Evolutionary conservation across 2,797 vertebrate genomes (phyloP).

Genomic region (Brachymystax lenok): DNA sequence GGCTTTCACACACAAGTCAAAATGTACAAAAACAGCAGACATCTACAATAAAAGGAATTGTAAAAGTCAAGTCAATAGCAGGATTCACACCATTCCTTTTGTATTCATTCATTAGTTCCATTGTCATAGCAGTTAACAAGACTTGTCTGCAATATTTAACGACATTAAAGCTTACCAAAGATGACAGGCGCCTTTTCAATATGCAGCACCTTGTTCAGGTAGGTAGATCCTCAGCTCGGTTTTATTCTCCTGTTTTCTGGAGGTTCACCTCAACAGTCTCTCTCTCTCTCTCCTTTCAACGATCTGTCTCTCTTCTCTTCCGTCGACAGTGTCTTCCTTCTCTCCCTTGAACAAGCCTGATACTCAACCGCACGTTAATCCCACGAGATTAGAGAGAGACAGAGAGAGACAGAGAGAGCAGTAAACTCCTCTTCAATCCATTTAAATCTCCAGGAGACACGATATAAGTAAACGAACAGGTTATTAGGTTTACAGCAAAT

Average conservation of each 20-base stretch:
- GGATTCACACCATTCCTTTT: too few species aligned
- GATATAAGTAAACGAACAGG: not conserved
- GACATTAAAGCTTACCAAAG: not conserved
- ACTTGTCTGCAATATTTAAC: not conserved
- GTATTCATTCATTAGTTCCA: too few species aligned
- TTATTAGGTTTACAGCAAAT: not conserved
- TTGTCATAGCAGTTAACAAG: not conserved
- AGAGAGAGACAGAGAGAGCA: not conserved
- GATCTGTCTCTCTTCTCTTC: constrained; percentile 1
- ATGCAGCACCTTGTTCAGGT: not conserved
- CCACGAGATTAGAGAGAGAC: constrained; percentile 1
- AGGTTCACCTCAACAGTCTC: not conserved
- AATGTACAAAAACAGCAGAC: too few species aligned
- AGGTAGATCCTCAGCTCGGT: not conserved
- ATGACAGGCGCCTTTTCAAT: not conserved
- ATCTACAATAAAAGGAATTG: too few species aligned
- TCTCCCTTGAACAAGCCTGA: not conserved
- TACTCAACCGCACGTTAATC: not conserved
- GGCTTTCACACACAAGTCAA: too few species aligned
- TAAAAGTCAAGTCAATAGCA: too few species aligned
- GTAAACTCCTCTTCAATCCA: not conserved
- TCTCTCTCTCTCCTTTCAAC: too few species aligned
- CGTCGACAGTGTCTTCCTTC: not conserved
- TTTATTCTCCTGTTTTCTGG: not conserved
- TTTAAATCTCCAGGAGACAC: not conserved